Evolutionary conservation across 2,113 vertebrate genomes (phyloP), one percentile per base, ranked within the genome.

Genomic region (Uropsilus gracilis): DNA sequence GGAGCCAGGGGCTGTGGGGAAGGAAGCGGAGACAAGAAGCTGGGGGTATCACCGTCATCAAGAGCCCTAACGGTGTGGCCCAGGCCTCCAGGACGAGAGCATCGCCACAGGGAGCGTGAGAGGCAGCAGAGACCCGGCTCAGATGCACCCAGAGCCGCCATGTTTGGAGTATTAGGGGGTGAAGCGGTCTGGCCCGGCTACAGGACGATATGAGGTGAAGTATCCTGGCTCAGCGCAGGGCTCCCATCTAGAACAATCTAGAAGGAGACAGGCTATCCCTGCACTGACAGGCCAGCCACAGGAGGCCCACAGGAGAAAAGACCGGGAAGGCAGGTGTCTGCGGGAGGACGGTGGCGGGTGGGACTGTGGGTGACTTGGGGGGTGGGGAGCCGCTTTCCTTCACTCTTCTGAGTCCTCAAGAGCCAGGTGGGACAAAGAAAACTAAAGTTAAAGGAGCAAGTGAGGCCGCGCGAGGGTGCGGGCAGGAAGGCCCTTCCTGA

Each of bases 391-490:
- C 4, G 57, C 71, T 59, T 8, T 55, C n/a, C 71, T 71, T 87
- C 69, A 30, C n/a, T 78, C 86, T 66, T 48, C 46, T 26, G 32
- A 42, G 34, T 32, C 76, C 42, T 85, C 37, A 85, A 13, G 64
- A 90, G 88, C 42, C 83, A 68, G 77, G 87, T n/a, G n/a, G n/a
- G n/a, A n/a, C n/a, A n/a, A 13, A 16, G 64, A 81, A 59, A 69
- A 55, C 18, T 18, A n/a, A 75, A 82, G 82, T 63, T 75, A 22
- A 50, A 78, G 81, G 11, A 85, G 83, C 57, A 81, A 96, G 95
- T 28, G 77, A 83, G 75, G 75, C 64, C 71, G 12, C 0, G 16
- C 71, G 64, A 13, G 61, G 32, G 61, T 13, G 22, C 48, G 42
- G 0, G 5, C 0, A 4, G 85, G 85, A 83, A 75, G 50, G 89